Percentiles rank a stretch among this genome's conserved stretches.
Conservation (phyloP, 2,888 invertebrate species). For the Unio delphinus region DNA sequence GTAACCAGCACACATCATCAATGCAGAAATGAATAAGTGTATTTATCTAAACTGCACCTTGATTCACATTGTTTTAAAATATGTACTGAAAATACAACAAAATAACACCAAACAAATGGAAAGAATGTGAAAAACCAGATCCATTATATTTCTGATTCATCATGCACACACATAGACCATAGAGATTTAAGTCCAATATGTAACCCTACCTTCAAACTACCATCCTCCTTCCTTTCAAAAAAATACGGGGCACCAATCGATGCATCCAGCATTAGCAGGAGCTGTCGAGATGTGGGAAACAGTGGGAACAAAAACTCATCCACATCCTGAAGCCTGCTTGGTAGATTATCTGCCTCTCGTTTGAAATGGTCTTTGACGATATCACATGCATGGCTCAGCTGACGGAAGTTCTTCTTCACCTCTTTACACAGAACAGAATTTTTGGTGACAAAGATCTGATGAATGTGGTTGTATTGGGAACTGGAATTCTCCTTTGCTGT, state of each 20-base stretch:
- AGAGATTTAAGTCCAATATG: not conserved
- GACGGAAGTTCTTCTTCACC: conserved; percentile 60
- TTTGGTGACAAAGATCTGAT: conserved; percentile 59
- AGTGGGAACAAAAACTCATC: conserved; percentile 47
- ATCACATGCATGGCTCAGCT: conserved; percentile 52
- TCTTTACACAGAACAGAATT: conserved; percentile 63
- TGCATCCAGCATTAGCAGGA: conserved; percentile 61
- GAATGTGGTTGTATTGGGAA: conserved; percentile 23
- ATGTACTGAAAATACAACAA: too few species aligned
- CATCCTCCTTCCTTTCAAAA: conserved; percentile 56
- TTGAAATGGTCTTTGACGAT: conserved; percentile 30
- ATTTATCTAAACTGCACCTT: too few species aligned
- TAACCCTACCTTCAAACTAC: conserved; percentile 35
- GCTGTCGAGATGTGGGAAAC: conserved; percentile 58
- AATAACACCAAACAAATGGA: too few species aligned
- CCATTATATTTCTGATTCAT: too few species aligned
- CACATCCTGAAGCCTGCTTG: conserved; percentile 44
- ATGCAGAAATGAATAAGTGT: too few species aligned
- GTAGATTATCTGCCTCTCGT: conserved; percentile 31
- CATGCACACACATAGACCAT: too few species aligned
- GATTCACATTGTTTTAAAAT: too few species aligned
- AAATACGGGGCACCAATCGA: conserved; percentile 52
- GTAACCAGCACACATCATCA: too few species aligned
- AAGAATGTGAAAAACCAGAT: too few species aligned
- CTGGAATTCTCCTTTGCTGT: not conserved